A percentile compares a stretch with the other conserved stretches of the same genome.
Evolutionary conservation across 35 echinoderm and acorn worm species (phyloP).

Genomic region (Hemicentrotus pulcherrimus): DNA sequence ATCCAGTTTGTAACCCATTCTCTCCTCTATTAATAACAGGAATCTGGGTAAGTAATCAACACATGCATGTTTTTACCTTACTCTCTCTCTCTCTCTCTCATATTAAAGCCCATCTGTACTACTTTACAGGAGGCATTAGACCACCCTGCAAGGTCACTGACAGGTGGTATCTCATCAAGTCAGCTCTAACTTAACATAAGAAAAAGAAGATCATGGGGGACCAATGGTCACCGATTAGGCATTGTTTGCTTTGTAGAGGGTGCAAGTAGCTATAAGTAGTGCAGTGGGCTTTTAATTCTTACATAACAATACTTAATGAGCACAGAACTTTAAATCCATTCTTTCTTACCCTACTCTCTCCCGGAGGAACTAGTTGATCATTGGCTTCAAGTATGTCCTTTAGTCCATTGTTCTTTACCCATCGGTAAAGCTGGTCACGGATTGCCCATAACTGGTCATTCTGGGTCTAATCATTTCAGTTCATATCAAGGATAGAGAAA

Average conservation of each 20-base stretch:
- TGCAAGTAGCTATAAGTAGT: too few species aligned
- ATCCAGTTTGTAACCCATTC: neutral
- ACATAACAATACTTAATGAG: neutral
- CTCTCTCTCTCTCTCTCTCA: neutral
- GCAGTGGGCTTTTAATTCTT: too few species aligned
- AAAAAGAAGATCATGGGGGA: too few species aligned
- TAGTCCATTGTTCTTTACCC: slow-evolving; percentile 66
- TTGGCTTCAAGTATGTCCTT: slow-evolving; percentile 78
- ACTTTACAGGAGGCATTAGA: too few species aligned
- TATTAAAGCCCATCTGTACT: too few species aligned
- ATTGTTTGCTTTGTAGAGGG: too few species aligned
- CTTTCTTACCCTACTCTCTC: slow-evolving; percentile 83
- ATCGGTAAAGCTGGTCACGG: slow-evolving; percentile 74
- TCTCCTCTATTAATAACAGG: neutral
- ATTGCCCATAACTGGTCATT: slow-evolving; percentile 93
- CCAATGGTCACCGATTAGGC: too few species aligned
- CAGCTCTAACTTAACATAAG: too few species aligned
- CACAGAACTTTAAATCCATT: neutral
- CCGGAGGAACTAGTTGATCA: slow-evolving; percentile 72
- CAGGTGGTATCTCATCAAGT: too few species aligned
- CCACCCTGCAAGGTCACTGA: too few species aligned
- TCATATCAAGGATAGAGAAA: neutral
- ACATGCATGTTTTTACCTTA: neutral
- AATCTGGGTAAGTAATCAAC: neutral
- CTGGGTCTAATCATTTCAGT: slow-evolving; percentile 60